Evolutionary conservation across 1,140 invertebrate species (phyloP), one percentile per base, ranked within the genome.

Genomic region (Battus philenor): DNA sequence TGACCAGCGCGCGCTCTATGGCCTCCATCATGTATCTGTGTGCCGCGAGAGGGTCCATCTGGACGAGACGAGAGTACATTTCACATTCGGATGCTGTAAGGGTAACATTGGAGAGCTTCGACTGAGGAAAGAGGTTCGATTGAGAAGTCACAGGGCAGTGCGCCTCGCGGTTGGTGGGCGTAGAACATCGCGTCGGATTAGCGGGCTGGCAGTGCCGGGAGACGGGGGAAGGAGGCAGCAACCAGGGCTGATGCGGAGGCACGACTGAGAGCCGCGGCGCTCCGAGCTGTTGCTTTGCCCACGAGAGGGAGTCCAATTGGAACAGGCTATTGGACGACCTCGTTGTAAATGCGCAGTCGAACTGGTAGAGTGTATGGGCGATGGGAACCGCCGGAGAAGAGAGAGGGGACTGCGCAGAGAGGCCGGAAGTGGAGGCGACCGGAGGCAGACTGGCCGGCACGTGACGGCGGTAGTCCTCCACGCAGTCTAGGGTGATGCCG

Each of bases 401-500:
- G n/a, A n/a, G n/a, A n/a, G n/a, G 13, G 22, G 16, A 4, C 7
- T 7, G 16, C 27, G 4, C 4, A 38, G n/a, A 18, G 30, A 18
- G 11, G 20, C 17, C 2, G 18, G 22, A 20, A 41, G 47, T 8
- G 9, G 24, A 6, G n/a, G 22, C 22, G 49, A 22, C 20, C 33
- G 12, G 5, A 8, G 52, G 50, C 33, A 53, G 54, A 10, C 29
- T 26, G 38, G 41, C 43, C 38, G 62, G 68, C 56, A 76, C 70
- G 67, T 72, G 64, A 2, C 44, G 30, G 20, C 66, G 63, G 70
- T 62, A 73, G 16, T 63, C 67, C 16, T 67, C 64, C 12, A 76
- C 67, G 67, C 31, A 76, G 27, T 75, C 65, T 13, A 72, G 73
- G 47, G 44, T 49, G 61, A 76, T 67, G 58, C 72, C 67, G 59